Evolutionary conservation across 2,113 vertebrate genomes (phyloP).

Genomic region (Actinemys pallida): DNA sequence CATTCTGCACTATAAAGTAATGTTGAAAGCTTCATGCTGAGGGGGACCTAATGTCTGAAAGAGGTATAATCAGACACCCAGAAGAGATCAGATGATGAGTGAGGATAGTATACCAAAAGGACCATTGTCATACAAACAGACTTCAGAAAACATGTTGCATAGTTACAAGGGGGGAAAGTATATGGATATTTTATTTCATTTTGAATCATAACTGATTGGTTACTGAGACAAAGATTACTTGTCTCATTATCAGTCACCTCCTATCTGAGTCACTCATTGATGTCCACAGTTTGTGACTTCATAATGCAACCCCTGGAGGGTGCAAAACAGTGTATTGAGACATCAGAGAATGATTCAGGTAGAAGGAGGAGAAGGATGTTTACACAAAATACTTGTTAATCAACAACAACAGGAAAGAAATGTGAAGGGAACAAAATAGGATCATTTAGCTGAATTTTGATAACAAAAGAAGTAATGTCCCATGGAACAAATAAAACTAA

Average conservation of each 20-base stretch:
- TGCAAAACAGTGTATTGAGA: conserved; percentile 29
- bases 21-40: neutral
- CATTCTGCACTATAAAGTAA: too few relatives aligned
- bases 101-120: conserved; percentile 19
- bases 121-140: neutral
- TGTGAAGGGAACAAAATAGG: neutral
- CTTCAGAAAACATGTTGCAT: conserved; percentile 41
- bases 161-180: neutral
- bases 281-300: conserved; percentile 57
- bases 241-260: conserved; percentile 63
- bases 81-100: neutral
- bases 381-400: conserved; percentile 31
- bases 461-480: neutral
- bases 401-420: conserved; percentile 24
- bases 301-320: conserved; percentile 49
- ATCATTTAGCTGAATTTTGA: conserved; percentile 29
- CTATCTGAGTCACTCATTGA: conserved; percentile 63
- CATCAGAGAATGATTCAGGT: conserved; percentile 40
- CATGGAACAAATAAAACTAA: neutral
- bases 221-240: conserved; percentile 56
- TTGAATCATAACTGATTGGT: conserved; percentile 65
- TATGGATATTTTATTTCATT: neutral
- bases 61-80: neutral
- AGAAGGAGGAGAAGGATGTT: conserved; percentile 27
- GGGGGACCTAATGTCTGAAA: neutral